Percentiles rank a stretch among this genome's conserved stretches.
Conservation (phyloP, 1,140 invertebrate genomes). For the Drosophila pseudoananassae region DNA sequence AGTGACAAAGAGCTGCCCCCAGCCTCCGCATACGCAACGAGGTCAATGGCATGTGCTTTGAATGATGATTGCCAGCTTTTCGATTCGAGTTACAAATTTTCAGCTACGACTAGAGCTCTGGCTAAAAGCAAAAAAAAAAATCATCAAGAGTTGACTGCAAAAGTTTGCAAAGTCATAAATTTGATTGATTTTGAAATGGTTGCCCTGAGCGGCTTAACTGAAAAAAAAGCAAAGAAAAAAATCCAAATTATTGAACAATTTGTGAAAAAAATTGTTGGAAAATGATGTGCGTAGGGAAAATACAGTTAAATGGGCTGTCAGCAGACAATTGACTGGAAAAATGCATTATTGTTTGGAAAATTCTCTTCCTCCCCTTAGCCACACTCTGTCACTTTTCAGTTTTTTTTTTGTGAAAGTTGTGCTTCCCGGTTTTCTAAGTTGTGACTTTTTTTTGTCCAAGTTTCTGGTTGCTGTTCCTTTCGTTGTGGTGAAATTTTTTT, state of each 20-base stretch:
- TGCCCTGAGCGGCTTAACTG: conserved; percentile 47
- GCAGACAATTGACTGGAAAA: conserved; percentile 40
- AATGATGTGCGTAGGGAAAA: conserved; percentile 55
- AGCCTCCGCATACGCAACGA: conserved; percentile 50
- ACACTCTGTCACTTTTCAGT: conserved; percentile 1
- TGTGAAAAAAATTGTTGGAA: conserved; percentile 34
- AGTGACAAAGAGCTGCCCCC: conserved; percentile 49
- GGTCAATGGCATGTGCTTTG: conserved; percentile 57
- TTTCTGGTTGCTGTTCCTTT: conserved; percentile 36
- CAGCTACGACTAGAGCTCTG: conserved; percentile 33
- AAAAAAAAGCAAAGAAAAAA: conserved; percentile 12
- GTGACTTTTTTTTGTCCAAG: background rate
- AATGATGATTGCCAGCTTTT: conserved; percentile 58
- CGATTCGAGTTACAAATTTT: conserved; percentile 49
- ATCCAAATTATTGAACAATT: conserved; percentile 29
- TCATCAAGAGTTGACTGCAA: conserved; percentile 39
- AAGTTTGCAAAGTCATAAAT: conserved; percentile 63
- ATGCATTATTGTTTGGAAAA: conserved; percentile 50
- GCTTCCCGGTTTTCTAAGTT: conserved; percentile 23
- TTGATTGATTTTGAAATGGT: conserved; percentile 62
- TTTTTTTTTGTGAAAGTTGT: conserved; percentile 44
- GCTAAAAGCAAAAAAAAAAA: conserved; percentile 22
- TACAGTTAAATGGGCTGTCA: conserved; percentile 53
- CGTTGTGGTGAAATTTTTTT: conserved; percentile 47
- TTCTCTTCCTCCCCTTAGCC: conserved; percentile 40